Base-by-base conservation (phyloP, 2,797 vertebrate genomes). In the Smutsia temminckii region DNA sequence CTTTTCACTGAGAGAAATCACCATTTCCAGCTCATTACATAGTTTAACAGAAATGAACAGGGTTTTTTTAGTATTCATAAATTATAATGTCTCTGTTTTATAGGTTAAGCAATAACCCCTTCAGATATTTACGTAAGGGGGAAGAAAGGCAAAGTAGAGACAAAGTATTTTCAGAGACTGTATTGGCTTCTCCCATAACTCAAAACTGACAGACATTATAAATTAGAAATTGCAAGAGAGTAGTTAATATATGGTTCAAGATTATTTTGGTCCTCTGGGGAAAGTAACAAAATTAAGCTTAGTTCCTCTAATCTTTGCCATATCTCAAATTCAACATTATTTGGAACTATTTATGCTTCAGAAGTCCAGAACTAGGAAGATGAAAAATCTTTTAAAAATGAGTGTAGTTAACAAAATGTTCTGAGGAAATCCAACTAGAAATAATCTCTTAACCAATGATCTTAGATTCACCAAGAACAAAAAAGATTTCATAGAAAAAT, bases 71-170 rank as follows among this genome's bases (percentile, higher is more conserved):
- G 69, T 95, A 96, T 96, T 98, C 96, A 98, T 97, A 97, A 98
- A 97, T 98, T 95, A 98, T 87, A 71, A 94, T 96, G 95, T 96
- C 97, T 97, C 88, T 95, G 51, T 83, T 97, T 98, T 97, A 98
- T 91, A 95, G 93, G 49, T 92, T 97, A 97, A 97, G 96, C 93
- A 96, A 97, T 98, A 97, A 97, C 85, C 91, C 97, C 95, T 93
- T 92, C 85, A 86, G 88, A 96, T 98, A 98, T 97, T 94, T 94
- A 98, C 97, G 95, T 94, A 95, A 93, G 27, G 0, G 0, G 0
- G 91, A 94, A 42, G 87, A 97, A 98, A 97, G 94, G 95, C 68
- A 98, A 95, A 96, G 63, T 64, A 95, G 91, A 97, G 97, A 97
- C 57, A 63, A 95, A 96, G 81, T 96, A 75, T 95, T 96, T 97